These are phyloP conservation scores for Ametastegia equiseti DNA, from an alignment of 2,888 invertebrate genomes.

Conservation along the genomic window DNA sequence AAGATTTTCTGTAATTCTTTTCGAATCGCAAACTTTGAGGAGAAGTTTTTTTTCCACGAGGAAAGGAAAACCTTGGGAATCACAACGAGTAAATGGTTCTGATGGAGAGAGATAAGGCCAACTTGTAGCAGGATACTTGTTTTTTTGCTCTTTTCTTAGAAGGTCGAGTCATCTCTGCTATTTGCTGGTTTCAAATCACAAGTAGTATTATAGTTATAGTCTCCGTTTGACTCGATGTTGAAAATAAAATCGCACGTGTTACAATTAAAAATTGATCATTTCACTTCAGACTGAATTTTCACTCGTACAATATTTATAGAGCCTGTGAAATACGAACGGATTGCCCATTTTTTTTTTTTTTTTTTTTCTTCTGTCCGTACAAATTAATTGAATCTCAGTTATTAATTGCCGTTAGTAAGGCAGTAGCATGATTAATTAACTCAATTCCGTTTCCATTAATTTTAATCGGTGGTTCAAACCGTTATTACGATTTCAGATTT, in stretches of 20 bases:
- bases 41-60: too few relatives aligned
- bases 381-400: constrained; percentile 25
- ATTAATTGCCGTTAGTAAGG: constrained; percentile 8
- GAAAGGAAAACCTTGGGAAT: background rate
- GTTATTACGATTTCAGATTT: background rate
- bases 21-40: background rate
- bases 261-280: background rate
- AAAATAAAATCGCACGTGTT: background rate
- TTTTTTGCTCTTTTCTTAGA: background rate
- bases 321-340: background rate
- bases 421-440: constrained; percentile 28
- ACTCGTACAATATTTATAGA: background rate
- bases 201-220: background rate
- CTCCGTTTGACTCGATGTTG: background rate
- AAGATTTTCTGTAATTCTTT: background rate
- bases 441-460: constrained; percentile 18
- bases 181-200: background rate
- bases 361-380: too few relatives aligned
- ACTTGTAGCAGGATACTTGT: background rate
- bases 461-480: constrained; percentile 7
- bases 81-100: background rate
- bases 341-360: background rate
- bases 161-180: background rate
- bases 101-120: background rate
- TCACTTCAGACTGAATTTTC: constrained; percentile 16